A percentile compares a stretch with the other conserved stretches of the same genome.
Conservation (phyloP, 2,888 invertebrate genomes). For the Drosophila fungiperda region DNA sequence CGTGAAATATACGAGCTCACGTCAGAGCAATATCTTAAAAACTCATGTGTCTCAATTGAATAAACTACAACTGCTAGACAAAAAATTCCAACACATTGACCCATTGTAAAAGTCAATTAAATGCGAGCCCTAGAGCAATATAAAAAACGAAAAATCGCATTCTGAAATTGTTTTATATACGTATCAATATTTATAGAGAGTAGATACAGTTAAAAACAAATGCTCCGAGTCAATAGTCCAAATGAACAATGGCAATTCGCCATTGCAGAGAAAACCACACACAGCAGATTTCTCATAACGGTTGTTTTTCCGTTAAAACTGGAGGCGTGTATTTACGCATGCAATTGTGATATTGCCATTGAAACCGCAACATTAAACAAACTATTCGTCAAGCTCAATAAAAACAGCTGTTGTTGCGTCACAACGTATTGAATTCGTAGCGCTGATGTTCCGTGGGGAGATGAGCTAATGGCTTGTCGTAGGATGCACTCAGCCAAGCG, state of each 20-base stretch:
- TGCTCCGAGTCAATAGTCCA: conserved; percentile 24
- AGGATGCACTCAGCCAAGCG: conserved; percentile 62
- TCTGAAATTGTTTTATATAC: conserved; percentile 28
- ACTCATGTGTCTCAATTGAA: conserved; percentile 45
- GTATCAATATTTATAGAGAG: conserved; percentile 22
- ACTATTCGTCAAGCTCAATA: conserved; percentile 44
- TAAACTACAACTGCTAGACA: conserved; percentile 22
- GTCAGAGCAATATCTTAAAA: conserved; percentile 14
- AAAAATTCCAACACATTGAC: conserved; percentile 50
- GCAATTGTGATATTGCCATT: conserved; percentile 17
- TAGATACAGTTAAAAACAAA: conserved; percentile 25
- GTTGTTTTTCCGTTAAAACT: conserved; percentile 19
- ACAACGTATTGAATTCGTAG: conserved; percentile 13
- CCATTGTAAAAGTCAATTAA: conserved; percentile 64
- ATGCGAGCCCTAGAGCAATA: conserved; percentile 34
- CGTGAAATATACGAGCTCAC: conserved; percentile 25
- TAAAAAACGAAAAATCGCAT: conserved; percentile 23
- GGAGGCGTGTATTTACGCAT: conserved; percentile 7
- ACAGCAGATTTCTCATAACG: conserved; percentile 29
- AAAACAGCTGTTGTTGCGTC: conserved; percentile 36
- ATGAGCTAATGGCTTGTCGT: conserved; percentile 57
- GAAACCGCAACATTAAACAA: conserved; percentile 72
- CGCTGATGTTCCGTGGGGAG: conserved; percentile 18
- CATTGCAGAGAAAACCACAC: conserved; percentile 25
- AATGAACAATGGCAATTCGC: conserved; percentile 44